Evolutionary conservation across 2,113 vertebrate species (phyloP).

Genomic region (Solea solea): DNA sequence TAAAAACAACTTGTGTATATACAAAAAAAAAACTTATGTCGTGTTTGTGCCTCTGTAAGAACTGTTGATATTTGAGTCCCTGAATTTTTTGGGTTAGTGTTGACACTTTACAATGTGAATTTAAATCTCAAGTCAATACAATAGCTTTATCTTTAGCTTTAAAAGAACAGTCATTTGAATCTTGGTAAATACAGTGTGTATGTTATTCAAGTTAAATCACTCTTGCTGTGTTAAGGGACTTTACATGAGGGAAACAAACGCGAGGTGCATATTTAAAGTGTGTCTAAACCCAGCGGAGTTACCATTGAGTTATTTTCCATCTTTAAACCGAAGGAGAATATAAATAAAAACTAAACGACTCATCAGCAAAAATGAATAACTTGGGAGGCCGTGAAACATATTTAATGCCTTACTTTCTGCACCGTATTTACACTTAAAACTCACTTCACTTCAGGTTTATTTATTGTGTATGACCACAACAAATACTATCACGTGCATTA

Average conservation of each 20-base stretch:
- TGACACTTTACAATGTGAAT: too few relatives aligned
- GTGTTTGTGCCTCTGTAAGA: too few relatives aligned
- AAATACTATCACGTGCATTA: neutral
- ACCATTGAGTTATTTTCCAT: neutral
- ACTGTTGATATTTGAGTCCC: too few relatives aligned
- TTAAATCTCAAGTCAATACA: too few relatives aligned
- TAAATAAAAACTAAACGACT: slow-evolving; percentile 13
- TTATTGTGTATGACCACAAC: neutral
- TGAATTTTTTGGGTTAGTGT: too few relatives aligned
- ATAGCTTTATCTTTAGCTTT: too few relatives aligned
- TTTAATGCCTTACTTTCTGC: slow-evolving; percentile 13
- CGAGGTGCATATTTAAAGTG: slow-evolving; percentile 21
- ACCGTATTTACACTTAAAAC: neutral
- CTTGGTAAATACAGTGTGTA: too few relatives aligned
- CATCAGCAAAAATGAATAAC: slow-evolving; percentile 13
- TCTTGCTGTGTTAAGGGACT: neutral
- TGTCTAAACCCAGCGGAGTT: neutral
- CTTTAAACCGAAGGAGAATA: slow-evolving; percentile 2
- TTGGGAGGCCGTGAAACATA: slow-evolving; percentile 2
- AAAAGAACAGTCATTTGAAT: too few relatives aligned
- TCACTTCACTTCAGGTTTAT: neutral
- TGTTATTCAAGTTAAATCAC: too few relatives aligned
- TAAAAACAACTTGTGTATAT: too few relatives aligned
- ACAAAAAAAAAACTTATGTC: too few relatives aligned
- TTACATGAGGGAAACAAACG: neutral